Evolutionary conservation across 2,888 invertebrate genomes (phyloP), one percentile per base, ranked within the genome.

Genomic region (Mechanitis mazaeus): DNA sequence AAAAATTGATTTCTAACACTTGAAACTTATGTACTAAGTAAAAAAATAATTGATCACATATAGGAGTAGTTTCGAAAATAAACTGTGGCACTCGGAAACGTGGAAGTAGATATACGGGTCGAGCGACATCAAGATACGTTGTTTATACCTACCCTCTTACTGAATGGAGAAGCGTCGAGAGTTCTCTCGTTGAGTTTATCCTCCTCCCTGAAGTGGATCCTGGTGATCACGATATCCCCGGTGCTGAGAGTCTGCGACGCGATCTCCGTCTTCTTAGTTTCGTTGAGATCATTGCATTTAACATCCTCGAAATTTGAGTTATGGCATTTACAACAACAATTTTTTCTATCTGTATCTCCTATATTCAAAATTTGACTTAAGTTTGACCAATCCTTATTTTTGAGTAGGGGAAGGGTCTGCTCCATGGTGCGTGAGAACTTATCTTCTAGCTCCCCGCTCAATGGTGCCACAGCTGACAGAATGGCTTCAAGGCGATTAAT

Each of bases 211-310:
- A 90, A 91, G 72, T 91, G 90, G 75, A 97, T 95, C 84, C 95
- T 94, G 54, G 96, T 97, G 74, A 97, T 96, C 60, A 97, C 97
- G 76, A 97, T 95, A 80, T 97, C 97, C 57, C 97, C 97, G 28
- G 97, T 97, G 79, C 96, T 96, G 55, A 96, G 90, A 2, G 97
- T 97, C 85, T 97, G 97, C 63, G 95, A 94, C 45, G 93, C 94
- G 64, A 93, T 91, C 71, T 93, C 92, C 9, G 78, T 68, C 69
- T 87, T 85, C 77, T 85, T 85, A 67, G 78, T 81, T 81, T 87
- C 85, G 79, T 87, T 81, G 87, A 91, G 77, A 84, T 85, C 76
- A 81, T 85, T 84, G 78, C 84, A 85, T 72, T 84, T 86, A 46
- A 76, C 77, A 65, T 85, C 82, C 50, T 84, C 85, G 66, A 81